Percentiles rank a stretch among this genome's conserved stretches.
Evolutionary conservation across 2,888 invertebrate species (phyloP).

Genomic region (Nephrocerus scutellatus): DNA sequence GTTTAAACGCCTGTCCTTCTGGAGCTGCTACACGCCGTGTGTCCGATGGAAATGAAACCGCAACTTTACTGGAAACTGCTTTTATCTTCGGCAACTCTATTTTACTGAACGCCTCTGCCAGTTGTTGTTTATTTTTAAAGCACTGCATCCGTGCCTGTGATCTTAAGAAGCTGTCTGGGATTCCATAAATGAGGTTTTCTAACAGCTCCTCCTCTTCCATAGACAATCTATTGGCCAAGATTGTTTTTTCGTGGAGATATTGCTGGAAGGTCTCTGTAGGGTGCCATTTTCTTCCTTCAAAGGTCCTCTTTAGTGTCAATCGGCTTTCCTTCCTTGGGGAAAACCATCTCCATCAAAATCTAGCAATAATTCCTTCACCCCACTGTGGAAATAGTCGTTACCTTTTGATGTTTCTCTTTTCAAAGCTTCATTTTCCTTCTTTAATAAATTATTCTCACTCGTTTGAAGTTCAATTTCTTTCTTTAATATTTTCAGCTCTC

Average conservation of each 20-base stretch:
- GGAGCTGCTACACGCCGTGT: not conserved
- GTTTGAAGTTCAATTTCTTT: too few relatives aligned
- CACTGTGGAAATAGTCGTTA: too few relatives aligned
- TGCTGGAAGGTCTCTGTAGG: constrained; percentile 6
- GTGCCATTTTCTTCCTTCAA: constrained; percentile 6
- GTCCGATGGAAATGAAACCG: constrained; percentile 2
- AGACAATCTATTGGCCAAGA: constrained; percentile 5
- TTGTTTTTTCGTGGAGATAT: too few relatives aligned
- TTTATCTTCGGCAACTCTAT: too few relatives aligned
- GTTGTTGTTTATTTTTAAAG: constrained; percentile 2
- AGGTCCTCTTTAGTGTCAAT: constrained; percentile 1
- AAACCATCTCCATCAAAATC: constrained; percentile 4
- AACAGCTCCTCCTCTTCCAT: constrained; percentile 9
- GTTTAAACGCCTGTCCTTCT: not conserved
- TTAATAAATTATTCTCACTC: too few relatives aligned
- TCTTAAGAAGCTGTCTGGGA: constrained; percentile 4
- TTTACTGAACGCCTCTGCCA: too few relatives aligned
- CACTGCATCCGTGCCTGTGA: constrained; percentile 10
- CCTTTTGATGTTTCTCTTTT: too few relatives aligned
- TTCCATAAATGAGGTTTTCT: constrained; percentile 10
- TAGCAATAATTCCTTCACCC: too few relatives aligned
- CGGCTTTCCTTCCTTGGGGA: constrained; percentile 5
- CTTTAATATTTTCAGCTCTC: too few relatives aligned
- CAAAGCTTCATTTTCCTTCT: too few relatives aligned
- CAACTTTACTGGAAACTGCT: too few relatives aligned